These are phyloP conservation scores for Centropus unirufus DNA, from an alignment of 2,113 vertebrate genomes.

Conservation along the genomic window DNA sequence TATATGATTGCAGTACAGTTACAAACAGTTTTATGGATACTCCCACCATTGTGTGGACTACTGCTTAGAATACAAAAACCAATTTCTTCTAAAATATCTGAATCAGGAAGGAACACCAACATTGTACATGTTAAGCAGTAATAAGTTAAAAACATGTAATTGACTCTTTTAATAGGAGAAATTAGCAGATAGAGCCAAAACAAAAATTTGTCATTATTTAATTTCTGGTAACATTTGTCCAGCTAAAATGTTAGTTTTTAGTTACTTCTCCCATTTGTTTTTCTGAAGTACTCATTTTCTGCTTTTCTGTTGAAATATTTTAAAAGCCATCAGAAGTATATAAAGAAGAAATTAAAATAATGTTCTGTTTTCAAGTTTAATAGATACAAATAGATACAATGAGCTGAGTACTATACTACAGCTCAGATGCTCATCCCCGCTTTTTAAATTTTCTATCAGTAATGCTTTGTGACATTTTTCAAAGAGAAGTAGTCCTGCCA, in stretches of 20 bases:
- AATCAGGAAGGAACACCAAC: not conserved
- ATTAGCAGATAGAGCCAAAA: not conserved
- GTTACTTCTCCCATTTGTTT: not conserved
- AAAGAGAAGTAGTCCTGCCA: conserved; percentile 29
- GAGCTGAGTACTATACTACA: not conserved
- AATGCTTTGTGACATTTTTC: conserved; percentile 23
- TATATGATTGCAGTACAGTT: not conserved
- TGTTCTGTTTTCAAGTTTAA: not conserved
- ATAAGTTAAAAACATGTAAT: not conserved
- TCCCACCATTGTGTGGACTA: not conserved
- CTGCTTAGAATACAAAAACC: not conserved
- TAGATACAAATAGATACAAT: not conserved
- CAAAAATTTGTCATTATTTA: not conserved
- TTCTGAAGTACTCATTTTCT: not conserved
- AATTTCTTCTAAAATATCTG: not conserved
- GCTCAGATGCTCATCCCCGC: not conserved
- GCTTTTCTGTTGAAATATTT: not conserved
- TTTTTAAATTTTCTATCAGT: conserved; percentile 13
- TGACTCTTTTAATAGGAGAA: not conserved
- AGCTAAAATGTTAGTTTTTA: not conserved
- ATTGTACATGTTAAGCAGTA: not conserved
- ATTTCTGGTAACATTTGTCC: not conserved
- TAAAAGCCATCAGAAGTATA: not conserved
- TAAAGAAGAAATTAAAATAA: not conserved
- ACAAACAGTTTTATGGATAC: not conserved